Evolutionary conservation across 1,140 invertebrate species (phyloP).

Genomic region (Spodoptera litura): DNA sequence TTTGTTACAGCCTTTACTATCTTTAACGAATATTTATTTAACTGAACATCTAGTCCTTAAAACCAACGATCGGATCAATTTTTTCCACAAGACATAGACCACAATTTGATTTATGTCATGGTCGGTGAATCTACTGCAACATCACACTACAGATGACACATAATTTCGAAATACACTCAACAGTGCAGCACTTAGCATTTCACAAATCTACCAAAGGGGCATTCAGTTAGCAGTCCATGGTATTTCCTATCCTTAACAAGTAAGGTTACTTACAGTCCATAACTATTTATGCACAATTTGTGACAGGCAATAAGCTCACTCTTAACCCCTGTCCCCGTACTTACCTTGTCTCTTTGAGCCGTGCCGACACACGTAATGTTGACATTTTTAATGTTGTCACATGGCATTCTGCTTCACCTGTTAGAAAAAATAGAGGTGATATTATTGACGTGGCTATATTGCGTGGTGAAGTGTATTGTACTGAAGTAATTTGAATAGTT

Average conservation of each 20-base stretch:
- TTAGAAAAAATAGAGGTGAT: conserved; percentile 18
- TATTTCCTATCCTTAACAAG: not conserved
- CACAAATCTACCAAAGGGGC: not conserved
- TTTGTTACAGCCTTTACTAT: not conserved
- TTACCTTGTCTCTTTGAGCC: not conserved
- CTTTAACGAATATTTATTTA: not conserved
- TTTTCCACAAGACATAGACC: too few species aligned
- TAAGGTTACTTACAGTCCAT: not conserved
- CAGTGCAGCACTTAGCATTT: not conserved
- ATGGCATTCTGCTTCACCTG: conserved; percentile 6
- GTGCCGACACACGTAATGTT: conserved; percentile 9
- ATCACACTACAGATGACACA: too few species aligned
- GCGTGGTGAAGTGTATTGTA: not conserved
- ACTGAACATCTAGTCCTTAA: too few species aligned
- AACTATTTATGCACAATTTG: conserved; percentile 30
- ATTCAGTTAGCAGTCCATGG: too few species aligned
- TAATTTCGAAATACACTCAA: too few species aligned
- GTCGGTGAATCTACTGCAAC: too few species aligned
- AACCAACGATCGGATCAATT: too few species aligned
- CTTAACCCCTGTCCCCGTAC: not conserved
- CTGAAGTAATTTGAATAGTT: not conserved
- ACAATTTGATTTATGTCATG: too few species aligned
- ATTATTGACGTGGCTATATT: not conserved
- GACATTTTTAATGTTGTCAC: conserved; percentile 15
- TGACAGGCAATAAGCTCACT: not conserved